These are phyloP conservation scores for Ostrea edulis DNA, from an alignment of 1,140 invertebrate genomes.

Conservation along the genomic window DNA sequence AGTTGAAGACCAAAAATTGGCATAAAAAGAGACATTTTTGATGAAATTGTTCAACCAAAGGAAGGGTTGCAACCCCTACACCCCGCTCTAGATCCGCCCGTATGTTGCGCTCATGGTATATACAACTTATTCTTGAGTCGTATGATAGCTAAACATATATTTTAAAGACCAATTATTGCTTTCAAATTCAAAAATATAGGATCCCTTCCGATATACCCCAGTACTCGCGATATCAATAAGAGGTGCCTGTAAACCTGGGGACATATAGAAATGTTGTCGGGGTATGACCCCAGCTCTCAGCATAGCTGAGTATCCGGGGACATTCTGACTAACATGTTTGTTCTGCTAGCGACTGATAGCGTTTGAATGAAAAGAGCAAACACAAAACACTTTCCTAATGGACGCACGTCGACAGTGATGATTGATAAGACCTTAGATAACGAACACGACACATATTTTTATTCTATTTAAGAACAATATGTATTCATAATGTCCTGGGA, in stretches of 20 bases:
- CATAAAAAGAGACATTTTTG: no score
- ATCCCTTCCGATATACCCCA: background rate
- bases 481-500: conserved; percentile 9
- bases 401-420: conserved; percentile 13
- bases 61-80: no score
- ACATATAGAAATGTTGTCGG: conserved; percentile 23
- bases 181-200: background rate
- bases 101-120: no score
- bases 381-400: conserved; percentile 38
- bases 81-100: no score
- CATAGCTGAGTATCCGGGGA: conserved; percentile 15
- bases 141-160: background rate
- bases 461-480: conserved; percentile 38
- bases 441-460: background rate
- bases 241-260: conserved; percentile 26
- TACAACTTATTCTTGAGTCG: no score
- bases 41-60: no score
- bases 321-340: conserved; percentile 25
- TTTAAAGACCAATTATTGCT: background rate
- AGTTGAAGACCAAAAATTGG: no score
- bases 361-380: conserved; percentile 37
- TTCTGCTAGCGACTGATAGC: conserved; percentile 29
- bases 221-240: conserved; percentile 7
- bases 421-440: conserved; percentile 12
- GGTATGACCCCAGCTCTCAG: background rate